Evolutionary conservation across 2,888 invertebrate genomes (phyloP).

Genomic region (Lithophane leautieri): DNA sequence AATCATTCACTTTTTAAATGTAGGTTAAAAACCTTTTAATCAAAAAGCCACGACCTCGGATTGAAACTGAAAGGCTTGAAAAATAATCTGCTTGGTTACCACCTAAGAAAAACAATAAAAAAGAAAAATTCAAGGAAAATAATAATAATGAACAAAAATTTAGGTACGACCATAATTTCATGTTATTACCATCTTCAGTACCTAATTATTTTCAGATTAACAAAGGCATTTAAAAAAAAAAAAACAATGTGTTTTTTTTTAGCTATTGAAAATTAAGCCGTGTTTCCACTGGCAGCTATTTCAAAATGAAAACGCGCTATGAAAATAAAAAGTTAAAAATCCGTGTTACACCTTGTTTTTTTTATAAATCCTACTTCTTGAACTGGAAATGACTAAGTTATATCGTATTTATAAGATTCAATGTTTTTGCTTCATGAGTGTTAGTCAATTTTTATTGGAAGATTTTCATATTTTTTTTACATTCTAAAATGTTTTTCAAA

Average conservation of each 20-base stretch:
- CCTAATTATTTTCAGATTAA: conserved; percentile 20
- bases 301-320: background rate
- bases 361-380: background rate
- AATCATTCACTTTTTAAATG: background rate
- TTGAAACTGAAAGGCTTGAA: background rate
- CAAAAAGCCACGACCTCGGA: background rate
- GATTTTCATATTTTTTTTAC: background rate
- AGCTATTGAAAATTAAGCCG: background rate
- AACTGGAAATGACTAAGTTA: no score
- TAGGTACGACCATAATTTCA: conserved; percentile 2
- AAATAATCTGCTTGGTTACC: conserved; percentile 6
- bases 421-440: background rate
- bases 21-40: background rate
- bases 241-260: no score
- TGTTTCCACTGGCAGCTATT: background rate
- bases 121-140: conserved; percentile 25
- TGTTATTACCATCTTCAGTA: conserved; percentile 7
- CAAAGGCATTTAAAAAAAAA: no score
- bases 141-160: conserved; percentile 14
- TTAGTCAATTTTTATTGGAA: background rate
- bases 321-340: background rate
- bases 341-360: background rate
- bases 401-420: no score
- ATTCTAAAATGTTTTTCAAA: background rate
- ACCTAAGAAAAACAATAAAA: conserved; percentile 23